Evolutionary conservation across 1,140 invertebrate species (phyloP).

Genomic region (Caenorhabditis briggsae): DNA sequence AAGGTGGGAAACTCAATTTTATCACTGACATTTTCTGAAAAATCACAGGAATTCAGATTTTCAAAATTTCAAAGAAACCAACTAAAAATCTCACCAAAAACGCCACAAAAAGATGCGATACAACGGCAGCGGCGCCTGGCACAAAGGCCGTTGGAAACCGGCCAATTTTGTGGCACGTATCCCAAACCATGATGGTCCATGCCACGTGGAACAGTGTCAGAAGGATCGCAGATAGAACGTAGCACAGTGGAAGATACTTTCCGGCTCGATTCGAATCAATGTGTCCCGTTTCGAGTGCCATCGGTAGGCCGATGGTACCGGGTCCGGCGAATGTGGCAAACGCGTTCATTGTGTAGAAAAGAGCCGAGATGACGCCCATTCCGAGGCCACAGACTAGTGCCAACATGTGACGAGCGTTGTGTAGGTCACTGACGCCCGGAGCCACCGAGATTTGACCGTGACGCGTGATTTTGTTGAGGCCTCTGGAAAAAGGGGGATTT

Average conservation of each 20-base stretch:
- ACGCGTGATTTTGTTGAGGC: constrained; percentile 47
- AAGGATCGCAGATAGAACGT: constrained; percentile 24
- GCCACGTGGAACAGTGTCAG: constrained; percentile 56
- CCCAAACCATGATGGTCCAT: constrained; percentile 65
- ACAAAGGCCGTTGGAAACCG: neutral
- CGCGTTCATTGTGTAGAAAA: constrained; percentile 63
- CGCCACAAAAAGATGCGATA: constrained; percentile 26
- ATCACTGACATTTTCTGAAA: too few species aligned
- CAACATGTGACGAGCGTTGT: constrained; percentile 62
- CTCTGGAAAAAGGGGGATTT: constrained; percentile 2
- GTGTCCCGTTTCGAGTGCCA: constrained; percentile 31
- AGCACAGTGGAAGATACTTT: constrained; percentile 59
- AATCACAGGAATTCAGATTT: neutral
- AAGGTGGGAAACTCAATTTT: too few species aligned
- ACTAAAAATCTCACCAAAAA: constrained; percentile 15
- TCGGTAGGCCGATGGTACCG: constrained; percentile 42
- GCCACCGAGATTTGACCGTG: constrained; percentile 21
- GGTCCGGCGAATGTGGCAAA: constrained; percentile 60
- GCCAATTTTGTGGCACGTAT: constrained; percentile 53
- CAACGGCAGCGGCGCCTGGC: constrained; percentile 33
- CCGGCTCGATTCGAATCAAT: constrained; percentile 49
- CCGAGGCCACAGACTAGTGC: constrained; percentile 60
- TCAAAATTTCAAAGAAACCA: too few species aligned
- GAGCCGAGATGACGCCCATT: constrained; percentile 58
- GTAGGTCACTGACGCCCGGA: constrained; percentile 50